These are phyloP conservation scores for Pygoscelis antarcticus DNA, from an alignment of 2,113 vertebrate genomes.

Conservation along the genomic window DNA sequence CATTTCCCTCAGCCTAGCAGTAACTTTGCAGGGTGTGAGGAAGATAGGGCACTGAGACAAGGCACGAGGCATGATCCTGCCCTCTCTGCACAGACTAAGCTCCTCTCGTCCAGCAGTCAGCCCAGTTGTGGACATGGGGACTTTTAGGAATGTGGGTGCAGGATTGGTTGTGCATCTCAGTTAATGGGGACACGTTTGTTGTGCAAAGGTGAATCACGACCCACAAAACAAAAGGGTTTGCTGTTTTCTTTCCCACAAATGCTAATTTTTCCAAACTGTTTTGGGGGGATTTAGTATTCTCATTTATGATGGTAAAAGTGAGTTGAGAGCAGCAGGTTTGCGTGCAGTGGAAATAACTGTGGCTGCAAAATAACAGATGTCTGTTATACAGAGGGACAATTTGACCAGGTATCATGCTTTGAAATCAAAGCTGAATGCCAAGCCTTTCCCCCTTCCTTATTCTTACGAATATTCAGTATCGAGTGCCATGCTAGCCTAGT, in stretches of 20 bases:
- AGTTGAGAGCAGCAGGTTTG: neutral
- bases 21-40: accelerated
- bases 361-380: neutral
- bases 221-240: neutral
- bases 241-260: neutral
- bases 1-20: neutral
- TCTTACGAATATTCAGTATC: neutral
- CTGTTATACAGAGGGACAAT: neutral
- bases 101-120: neutral
- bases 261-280: neutral
- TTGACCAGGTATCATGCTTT: neutral
- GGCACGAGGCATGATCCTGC: neutral
- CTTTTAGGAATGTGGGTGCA: neutral
- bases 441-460: neutral
- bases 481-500: neutral
- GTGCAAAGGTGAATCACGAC: neutral
- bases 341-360: neutral
- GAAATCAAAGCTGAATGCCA: neutral
- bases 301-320: neutral
- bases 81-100: neutral
- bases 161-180: neutral
- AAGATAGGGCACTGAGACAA: neutral
- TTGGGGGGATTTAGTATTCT: neutral
- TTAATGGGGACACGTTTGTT: neutral
- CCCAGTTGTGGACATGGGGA: neutral